Evolutionary conservation across 2,888 invertebrate species (phyloP), one percentile per base, ranked within the genome.

Genomic region (Stratiomys singularior): DNA sequence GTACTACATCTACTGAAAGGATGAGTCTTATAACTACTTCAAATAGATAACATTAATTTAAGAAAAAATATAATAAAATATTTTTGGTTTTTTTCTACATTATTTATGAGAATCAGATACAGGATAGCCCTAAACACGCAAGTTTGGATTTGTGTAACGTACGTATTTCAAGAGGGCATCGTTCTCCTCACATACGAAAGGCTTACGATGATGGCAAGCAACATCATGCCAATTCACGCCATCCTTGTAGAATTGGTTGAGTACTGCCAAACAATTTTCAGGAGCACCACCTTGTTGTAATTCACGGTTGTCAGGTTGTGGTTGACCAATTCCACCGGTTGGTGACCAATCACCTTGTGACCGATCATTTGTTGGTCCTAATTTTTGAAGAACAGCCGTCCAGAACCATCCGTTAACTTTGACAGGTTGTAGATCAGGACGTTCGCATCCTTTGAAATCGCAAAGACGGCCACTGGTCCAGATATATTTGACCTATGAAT

Each of bases 201-300:
- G 93, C 87, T 96, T 96, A 85, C 92, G 92, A 86, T 96, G 96
- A 85, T 96, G 96, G 85, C 96, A 96, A 80, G 96, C 96, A 69
- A 96, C 96, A 85, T 96, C 93, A 85, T 96, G 96, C 96, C 96
- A 96, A 87, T 95, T 94, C 71, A 96, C 92, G 30, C 96, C 96
- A 83, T 96, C 96, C 82, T 95, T 93, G 89, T 96, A 96, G 89
- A 96, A 96, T 86, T 96, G 94, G 88, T 96, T 96, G 74, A 96
- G 88, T 81, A 96, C 89, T 0, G 94, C 96, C 80, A 96, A 86
- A 84, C 96, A 96, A 86, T 95, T 95, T 87, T 96, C 96, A 30
- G 93, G 90, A 1, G 95, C 94, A 69, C 96, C 96, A 28, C 92
- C 93, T 84, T 92, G 90, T 84, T 92, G 90, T 81, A 92, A 90